phyloP scores from a whole-genome alignment of 2,797 vertebrate species.

The Rhynchonycteris naso region DNA sequence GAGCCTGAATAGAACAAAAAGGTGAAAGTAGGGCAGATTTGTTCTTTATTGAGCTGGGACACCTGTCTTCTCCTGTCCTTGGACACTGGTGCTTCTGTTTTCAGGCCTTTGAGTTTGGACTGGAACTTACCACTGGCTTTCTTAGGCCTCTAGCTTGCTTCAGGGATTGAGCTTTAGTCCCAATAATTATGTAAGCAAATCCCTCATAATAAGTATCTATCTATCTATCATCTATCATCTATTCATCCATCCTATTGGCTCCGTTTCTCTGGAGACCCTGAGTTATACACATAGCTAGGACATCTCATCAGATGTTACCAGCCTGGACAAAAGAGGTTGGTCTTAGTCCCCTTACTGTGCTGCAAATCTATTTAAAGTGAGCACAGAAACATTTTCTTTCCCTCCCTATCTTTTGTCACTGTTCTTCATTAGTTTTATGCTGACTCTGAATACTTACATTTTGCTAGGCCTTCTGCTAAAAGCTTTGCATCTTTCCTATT shows the following conservation, averaged over 20 bases:
- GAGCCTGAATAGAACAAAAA: not conserved
- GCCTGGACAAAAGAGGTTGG: not conserved
- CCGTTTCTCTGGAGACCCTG: not conserved
- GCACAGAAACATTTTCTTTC: slow-evolving; percentile 5
- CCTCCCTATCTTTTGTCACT: not conserved
- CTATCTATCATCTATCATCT: not conserved
- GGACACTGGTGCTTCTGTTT: not conserved
- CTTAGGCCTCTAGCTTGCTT: not conserved
- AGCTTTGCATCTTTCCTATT: not conserved
- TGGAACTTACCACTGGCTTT: not conserved
- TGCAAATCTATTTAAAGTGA: not conserved
- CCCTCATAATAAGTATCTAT: not conserved
- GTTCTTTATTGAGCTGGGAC: not conserved
- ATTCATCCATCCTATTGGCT: not conserved
- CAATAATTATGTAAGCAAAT: not conserved
- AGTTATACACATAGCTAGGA: not conserved
- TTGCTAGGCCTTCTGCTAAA: not conserved
- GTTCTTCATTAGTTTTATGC: not conserved
- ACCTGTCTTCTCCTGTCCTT: not conserved
- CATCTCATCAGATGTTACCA: not conserved
- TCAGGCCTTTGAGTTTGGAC: not conserved
- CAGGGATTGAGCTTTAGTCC: not conserved
- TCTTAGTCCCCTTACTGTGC: not conserved
- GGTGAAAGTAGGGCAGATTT: not conserved
- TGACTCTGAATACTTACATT: not conserved